Percentiles rank a stretch among this genome's conserved stretches.
Evolutionary conservation across 1,140 invertebrate genomes (phyloP).

Genomic region (Cheumatopsyche charites): DNA sequence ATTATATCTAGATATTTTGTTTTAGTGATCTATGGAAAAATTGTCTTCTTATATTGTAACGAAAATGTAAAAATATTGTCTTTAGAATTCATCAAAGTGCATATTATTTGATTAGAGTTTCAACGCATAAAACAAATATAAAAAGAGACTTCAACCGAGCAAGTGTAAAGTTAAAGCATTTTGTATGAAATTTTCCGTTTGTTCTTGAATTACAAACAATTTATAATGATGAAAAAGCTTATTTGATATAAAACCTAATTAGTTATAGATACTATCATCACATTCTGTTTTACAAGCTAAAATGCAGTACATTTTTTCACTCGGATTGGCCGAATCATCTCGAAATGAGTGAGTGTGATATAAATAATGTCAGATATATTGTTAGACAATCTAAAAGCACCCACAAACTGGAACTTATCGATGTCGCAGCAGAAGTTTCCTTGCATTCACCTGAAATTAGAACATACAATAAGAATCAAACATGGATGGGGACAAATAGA

Average conservation of each 20-base stretch:
- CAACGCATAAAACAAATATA: no score
- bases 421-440: slow-evolving; percentile 36
- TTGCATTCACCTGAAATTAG: slow-evolving; percentile 44
- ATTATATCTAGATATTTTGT: no score
- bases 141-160: neutral
- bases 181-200: no score
- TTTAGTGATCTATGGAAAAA: no score
- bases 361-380: slow-evolving; percentile 36
- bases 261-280: slow-evolving; percentile 47
- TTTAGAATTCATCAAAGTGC: no score
- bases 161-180: no score
- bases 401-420: slow-evolving; percentile 3
- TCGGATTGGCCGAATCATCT: slow-evolving; percentile 44
- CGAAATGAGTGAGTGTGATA: slow-evolving; percentile 42
- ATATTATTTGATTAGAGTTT: no score
- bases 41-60: no score
- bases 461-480: slow-evolving; percentile 4
- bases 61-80: no score
- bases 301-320: slow-evolving; percentile 45
- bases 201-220: no score
- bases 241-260: slow-evolving; percentile 39
- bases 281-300: slow-evolving; percentile 43
- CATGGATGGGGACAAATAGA: neutral
- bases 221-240: slow-evolving; percentile 25
- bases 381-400: slow-evolving; percentile 41